Conservation (phyloP, 64 coral and sea anemone species). For the Montipora foliosa region DNA sequence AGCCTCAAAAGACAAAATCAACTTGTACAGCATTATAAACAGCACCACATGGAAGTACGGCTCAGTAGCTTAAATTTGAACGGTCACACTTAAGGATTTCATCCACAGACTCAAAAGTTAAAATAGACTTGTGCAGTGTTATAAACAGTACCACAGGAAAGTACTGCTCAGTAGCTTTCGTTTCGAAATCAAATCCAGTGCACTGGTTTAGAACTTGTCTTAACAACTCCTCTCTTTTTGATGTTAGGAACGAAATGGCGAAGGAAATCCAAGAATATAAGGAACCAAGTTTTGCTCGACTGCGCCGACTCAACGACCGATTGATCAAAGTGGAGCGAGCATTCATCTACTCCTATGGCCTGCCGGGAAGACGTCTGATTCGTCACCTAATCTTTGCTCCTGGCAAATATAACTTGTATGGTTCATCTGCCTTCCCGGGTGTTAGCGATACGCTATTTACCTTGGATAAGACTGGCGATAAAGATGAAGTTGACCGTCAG, state of each 20-base stretch:
- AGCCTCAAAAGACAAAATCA: too few species aligned
- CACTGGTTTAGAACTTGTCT: too few species aligned
- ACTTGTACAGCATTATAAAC: too few species aligned
- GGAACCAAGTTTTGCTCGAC: slow-evolving; percentile 13
- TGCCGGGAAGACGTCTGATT: slow-evolving; percentile 68
- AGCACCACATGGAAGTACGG: too few species aligned
- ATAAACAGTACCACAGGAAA: background rate
- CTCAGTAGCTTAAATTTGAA: background rate
- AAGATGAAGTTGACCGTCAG: slow-evolving; percentile 67
- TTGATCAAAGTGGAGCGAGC: slow-evolving; percentile 80
- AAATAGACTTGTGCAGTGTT: background rate
- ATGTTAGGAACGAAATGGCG: background rate
- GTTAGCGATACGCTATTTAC: slow-evolving; percentile 63
- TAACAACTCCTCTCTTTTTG: background rate
- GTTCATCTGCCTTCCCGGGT: slow-evolving; percentile 76
- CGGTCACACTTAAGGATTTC: background rate
- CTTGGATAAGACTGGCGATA: slow-evolving; percentile 28
- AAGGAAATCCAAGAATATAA: slow-evolving; percentile 1
- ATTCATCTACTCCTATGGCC: slow-evolving; percentile 81
- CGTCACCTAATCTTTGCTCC: slow-evolving; percentile 82
- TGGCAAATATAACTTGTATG: slow-evolving; percentile 60
- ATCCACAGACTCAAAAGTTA: background rate
- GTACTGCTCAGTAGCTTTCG: background rate
- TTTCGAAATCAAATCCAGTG: background rate
- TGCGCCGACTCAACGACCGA: slow-evolving; percentile 80